These are phyloP conservation scores for Eurosta solidaginis DNA, from an alignment of 1,140 invertebrate genomes.

Conservation along the genomic window DNA sequence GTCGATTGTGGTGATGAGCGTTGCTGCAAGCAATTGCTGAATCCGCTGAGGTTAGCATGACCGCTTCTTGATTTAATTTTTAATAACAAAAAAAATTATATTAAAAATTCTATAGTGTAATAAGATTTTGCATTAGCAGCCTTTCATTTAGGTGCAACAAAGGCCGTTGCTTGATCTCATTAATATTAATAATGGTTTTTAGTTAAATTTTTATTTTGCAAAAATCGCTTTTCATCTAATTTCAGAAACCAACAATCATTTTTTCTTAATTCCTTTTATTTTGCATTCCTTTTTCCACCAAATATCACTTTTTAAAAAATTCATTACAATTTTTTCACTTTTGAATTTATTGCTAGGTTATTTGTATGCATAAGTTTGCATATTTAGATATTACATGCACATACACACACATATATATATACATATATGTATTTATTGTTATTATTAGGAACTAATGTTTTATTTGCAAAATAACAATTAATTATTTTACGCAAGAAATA, in stretches of 20 bases:
- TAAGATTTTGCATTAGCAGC: not conserved
- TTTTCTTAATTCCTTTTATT: not conserved
- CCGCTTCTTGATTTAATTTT: not conserved
- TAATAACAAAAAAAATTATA: not conserved
- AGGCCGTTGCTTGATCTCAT: not conserved
- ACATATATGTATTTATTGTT: not conserved
- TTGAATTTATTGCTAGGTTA: too few relatives aligned
- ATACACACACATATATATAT: not conserved
- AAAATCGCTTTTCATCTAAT: not conserved
- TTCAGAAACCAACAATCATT: too few relatives aligned
- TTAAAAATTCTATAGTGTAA: not conserved
- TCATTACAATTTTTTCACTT: not conserved
- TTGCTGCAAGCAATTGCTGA: slow-evolving; percentile 21
- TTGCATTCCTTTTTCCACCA: not conserved
- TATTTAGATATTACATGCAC: too few relatives aligned
- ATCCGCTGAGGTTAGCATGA: slow-evolving; percentile 52
- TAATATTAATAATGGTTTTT: not conserved
- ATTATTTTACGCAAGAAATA: too few relatives aligned
- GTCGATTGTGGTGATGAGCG: slow-evolving; percentile 1
- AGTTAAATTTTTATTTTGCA: not conserved
- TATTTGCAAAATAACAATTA: not conserved
- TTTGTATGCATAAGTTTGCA: too few relatives aligned
- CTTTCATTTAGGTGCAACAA: not conserved
- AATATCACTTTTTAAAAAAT: not conserved
- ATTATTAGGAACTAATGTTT: slow-evolving; percentile 6